A percentile compares a stretch with the other conserved stretches of the same genome.
phyloP scores from a whole-genome alignment of 92 coral and sea anemone species.

The Porites divaricata region DNA sequence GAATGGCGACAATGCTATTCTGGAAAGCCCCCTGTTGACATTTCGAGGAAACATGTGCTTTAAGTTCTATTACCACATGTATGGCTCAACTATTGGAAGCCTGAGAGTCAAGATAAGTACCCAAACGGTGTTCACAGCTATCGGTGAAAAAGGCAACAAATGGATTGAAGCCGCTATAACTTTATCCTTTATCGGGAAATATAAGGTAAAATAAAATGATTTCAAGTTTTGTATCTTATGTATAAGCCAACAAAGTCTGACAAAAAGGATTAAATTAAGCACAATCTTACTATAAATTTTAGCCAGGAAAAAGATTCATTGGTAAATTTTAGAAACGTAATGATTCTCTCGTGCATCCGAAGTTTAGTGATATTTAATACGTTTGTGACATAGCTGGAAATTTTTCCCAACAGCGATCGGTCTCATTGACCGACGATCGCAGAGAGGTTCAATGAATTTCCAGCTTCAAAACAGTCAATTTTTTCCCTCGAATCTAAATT shows the following conservation, averaged over 20 bases:
- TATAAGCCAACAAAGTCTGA: no score
- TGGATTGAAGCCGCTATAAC: conserved; percentile 3
- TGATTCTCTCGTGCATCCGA: no score
- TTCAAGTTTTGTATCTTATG: neutral
- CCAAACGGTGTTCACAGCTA: neutral
- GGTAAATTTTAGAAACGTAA: no score
- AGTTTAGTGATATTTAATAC: no score
- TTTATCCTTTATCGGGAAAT: neutral
- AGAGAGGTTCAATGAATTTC: no score
- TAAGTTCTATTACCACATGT: conserved; percentile 56
- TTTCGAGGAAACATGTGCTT: conserved; percentile 31
- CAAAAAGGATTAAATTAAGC: no score
- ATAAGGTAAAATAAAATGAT: conserved; percentile 16
- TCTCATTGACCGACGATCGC: no score
- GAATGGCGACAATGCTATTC: conserved; percentile 30
- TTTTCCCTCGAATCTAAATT: no score
- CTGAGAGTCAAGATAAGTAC: conserved; percentile 23
- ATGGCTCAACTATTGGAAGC: conserved; percentile 30
- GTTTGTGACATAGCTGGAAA: no score
- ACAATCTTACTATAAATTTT: neutral
- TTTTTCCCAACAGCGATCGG: no score
- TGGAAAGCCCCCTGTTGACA: conserved; percentile 25
- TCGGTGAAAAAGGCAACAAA: conserved; percentile 24
- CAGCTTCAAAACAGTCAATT: no score
- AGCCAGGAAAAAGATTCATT: no score